Percentiles rank a stretch among this genome's conserved stretches.
phyloP scores from a whole-genome alignment of 2,113 vertebrate genomes.

The Uria lomvia region DNA sequence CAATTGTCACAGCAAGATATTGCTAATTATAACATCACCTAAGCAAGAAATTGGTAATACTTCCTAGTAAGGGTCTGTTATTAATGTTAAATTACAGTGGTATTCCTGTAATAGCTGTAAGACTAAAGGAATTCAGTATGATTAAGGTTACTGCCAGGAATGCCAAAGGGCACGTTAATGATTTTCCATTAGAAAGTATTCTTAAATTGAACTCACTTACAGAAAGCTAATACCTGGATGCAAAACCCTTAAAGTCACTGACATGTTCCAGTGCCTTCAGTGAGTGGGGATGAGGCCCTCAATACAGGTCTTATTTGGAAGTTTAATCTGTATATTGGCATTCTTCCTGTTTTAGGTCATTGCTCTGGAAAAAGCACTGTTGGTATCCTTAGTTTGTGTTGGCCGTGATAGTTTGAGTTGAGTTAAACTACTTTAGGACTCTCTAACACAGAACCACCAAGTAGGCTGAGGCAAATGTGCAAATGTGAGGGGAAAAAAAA shows the following conservation, averaged over 20 bases:
- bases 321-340: background rate
- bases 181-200: background rate
- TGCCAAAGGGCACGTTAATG: background rate
- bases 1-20: slow-evolving; percentile 33
- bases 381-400: background rate
- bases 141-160: background rate
- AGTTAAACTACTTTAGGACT: background rate
- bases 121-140: background rate
- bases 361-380: background rate
- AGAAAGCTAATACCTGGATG: background rate
- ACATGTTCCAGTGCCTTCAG: background rate
- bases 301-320: background rate
- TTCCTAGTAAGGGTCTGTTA: slow-evolving; percentile 18
- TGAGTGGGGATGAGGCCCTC: background rate
- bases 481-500: background rate
- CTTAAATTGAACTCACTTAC: background rate
- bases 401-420: background rate
- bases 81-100: slow-evolving; percentile 3
- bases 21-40: slow-evolving; percentile 54
- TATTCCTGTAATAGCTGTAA: background rate
- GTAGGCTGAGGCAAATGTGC: background rate
- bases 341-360: background rate
- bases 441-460: background rate
- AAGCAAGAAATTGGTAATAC: slow-evolving; percentile 15
- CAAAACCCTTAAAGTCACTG: background rate